Evolutionary conservation across 2,797 vertebrate species (phyloP).

Genomic region (Mus minutoides): DNA sequence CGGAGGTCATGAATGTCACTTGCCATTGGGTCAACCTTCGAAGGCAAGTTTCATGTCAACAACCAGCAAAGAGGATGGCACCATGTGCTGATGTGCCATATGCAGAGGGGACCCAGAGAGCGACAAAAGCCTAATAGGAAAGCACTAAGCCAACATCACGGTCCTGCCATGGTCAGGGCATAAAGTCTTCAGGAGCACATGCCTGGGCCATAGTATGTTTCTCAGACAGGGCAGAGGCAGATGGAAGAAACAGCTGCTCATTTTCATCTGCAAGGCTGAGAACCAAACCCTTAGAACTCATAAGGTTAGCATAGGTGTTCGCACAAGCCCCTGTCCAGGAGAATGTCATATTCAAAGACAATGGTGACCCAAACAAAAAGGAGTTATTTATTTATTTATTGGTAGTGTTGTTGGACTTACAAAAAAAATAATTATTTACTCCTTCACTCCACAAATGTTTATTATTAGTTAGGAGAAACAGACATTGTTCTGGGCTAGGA

Average conservation of each 20-base stretch:
- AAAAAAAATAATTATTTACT: not conserved
- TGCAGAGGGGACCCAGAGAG: not conserved
- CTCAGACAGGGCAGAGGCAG: not conserved
- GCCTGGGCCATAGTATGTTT: not conserved
- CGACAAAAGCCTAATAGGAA: not conserved
- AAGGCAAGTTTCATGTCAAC: not conserved
- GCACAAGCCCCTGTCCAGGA: not conserved
- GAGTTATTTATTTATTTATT: not conserved
- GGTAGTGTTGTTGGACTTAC: slow-evolving; percentile 10
- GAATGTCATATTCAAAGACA: not conserved
- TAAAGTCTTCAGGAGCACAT: not conserved
- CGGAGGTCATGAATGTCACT: not conserved
- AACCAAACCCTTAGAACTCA: not conserved
- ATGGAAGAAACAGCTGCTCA: not conserved
- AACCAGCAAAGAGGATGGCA: accelerated
- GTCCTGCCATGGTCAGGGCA: not conserved
- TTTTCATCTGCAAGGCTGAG: not conserved
- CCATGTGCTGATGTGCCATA: not conserved
- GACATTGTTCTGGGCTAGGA: not conserved
- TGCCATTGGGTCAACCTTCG: not conserved
- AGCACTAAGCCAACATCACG: not conserved
- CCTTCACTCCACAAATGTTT: slow-evolving; percentile 30
- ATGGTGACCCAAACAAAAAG: not conserved
- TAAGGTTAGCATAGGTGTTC: not conserved
- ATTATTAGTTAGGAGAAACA: not conserved